These are phyloP conservation scores for Orestias chungarensis DNA, from an alignment of 2,797 vertebrate species.

Conservation along the genomic window DNA sequence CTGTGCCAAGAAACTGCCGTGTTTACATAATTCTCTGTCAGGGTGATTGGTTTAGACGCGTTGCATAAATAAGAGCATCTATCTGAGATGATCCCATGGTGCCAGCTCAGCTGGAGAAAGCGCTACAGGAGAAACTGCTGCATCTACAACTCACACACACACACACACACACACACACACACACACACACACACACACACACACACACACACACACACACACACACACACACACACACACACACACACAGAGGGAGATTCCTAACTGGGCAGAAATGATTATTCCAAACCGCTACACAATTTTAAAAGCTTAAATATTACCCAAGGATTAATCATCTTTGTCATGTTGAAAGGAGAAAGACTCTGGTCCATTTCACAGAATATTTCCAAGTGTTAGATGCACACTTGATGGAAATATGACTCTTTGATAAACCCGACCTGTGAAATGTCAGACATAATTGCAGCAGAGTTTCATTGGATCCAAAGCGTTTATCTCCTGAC, in stretches of 20 bases:
- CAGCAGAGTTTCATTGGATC: conserved; percentile 3
- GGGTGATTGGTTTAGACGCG: conserved; percentile 73
- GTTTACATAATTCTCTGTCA: conserved; percentile 73
- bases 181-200: neutral
- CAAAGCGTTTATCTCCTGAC: conserved; percentile 2
- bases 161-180: neutral
- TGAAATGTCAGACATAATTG: conserved; percentile 5
- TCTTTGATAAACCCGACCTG: conserved; percentile 13
- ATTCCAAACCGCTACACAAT: conserved; percentile 29
- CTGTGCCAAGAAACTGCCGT: conserved; percentile 67
- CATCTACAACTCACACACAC: neutral
- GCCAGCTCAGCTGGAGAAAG: conserved; percentile 61
- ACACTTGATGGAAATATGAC: conserved; percentile 4
- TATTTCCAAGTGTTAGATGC: conserved; percentile 14
- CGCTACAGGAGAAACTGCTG: conserved; percentile 40
- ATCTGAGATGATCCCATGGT: conserved; percentile 69
- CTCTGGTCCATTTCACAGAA: conserved; percentile 19
- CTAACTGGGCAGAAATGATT: conserved; percentile 33
- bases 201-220: neutral
- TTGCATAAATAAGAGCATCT: conserved; percentile 73
- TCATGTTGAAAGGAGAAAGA: conserved; percentile 29
- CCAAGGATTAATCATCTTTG: conserved; percentile 17
- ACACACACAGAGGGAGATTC: neutral
- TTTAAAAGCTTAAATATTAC: conserved; percentile 15
- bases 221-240: neutral